These are phyloP conservation scores for Chlorocebus sabaeus DNA, from an alignment of 2,113 vertebrate species.

Conservation along the genomic window DNA sequence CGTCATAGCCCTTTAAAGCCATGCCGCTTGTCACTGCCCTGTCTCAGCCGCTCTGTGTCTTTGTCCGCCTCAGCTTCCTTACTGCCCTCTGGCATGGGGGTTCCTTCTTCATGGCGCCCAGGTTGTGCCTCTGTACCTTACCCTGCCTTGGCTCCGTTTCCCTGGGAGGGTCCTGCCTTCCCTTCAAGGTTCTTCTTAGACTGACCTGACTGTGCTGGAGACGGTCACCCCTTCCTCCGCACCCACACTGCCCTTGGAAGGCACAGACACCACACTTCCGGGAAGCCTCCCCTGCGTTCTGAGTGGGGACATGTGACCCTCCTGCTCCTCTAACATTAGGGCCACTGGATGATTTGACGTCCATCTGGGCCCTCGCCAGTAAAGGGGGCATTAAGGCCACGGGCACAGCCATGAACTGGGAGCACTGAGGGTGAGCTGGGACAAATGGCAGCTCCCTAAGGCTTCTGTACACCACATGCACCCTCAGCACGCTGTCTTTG, in stretches of 20 bases:
- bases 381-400: accelerated
- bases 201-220: accelerated
- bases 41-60: neutral
- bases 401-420: neutral
- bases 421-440: accelerated
- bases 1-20: no score
- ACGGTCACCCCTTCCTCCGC: accelerated
- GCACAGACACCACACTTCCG: neutral
- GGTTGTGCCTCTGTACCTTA: neutral
- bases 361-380: accelerated
- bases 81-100: accelerated
- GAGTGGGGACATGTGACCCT: neutral
- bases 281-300: neutral
- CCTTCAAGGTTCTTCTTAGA: neutral
- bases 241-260: neutral
- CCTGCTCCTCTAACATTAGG: neutral
- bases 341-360: no score
- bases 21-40: neutral
- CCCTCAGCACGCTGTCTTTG: accelerated
- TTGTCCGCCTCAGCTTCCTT: neutral
- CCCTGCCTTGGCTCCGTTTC: neutral
- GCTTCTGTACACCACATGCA: no score
- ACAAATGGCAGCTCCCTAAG: accelerated
- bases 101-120: neutral
- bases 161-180: no score